Evolutionary conservation across 2,113 vertebrate species (phyloP), one percentile per base, ranked within the genome.

Genomic region (Abramis brama): DNA sequence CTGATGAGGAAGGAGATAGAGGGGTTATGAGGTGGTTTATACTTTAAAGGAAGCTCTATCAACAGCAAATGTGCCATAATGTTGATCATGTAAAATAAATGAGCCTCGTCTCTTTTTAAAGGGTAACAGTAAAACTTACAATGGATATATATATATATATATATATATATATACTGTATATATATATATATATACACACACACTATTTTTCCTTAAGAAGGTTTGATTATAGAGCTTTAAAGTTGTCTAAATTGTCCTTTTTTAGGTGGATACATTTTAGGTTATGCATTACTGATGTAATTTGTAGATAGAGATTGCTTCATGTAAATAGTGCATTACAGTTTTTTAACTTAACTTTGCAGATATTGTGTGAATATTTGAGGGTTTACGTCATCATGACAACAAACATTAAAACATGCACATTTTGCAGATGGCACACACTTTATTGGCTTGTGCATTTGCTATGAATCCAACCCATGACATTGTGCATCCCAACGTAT

Each of bases 1-100:
- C 98, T 99, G 90, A 13, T 82, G 84, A 74, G n/a, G 6, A 4
- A 79, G 74, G 73, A 79, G 62, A 88, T 6, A 83, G 6, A 86
- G 43, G 64, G 5, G 75, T 79, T 79, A 52, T 57, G n/a, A 66
- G 17, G 12, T 73, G 33, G 10, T 50, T 71, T n/a, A 23, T 70
- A 70, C 11, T 52, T 70, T 1, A 52, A 52, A 52, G 25, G 2
- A 82, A 19, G n/a, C 23, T 81, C 19, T 11, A 66, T 43, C 13
- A 11, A 64, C 33, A 60, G 6, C 33, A 57, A 39, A 23, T 39
- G 30, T 60, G 21, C 5, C 36, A 52, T 50, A 52, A 52, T 30
- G 1, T 19, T 57, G 55, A 57, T 57, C 17, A 21, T 7, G 52
- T 57, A 57, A 52, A 17, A 52, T 15, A 50, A 50, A 52, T 15